These are phyloP conservation scores for Pristis pectinata DNA, from an alignment of 2,797 vertebrate species.

Conservation along the genomic window DNA sequence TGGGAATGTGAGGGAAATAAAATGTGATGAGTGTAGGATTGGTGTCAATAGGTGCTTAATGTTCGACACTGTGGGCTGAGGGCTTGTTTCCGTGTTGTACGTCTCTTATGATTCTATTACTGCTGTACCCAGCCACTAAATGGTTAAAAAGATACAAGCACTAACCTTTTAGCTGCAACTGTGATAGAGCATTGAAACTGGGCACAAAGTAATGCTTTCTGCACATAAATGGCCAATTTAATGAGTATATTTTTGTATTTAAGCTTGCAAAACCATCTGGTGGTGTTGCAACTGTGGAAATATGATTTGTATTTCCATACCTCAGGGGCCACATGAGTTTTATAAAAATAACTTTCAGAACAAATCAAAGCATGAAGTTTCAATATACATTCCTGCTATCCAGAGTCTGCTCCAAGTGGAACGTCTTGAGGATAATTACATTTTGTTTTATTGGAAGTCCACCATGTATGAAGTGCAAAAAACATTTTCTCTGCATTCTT, in stretches of 20 bases:
- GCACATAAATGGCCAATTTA: slow-evolving; percentile 1
- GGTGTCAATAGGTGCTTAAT: no score
- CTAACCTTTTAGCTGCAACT: not conserved
- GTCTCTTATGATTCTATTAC: not conserved
- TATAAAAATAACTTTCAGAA: slow-evolving; percentile 12
- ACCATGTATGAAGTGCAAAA: not conserved
- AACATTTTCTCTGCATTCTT: not conserved
- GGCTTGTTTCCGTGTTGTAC: no score
- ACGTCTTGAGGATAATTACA: not conserved
- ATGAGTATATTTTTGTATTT: not conserved
- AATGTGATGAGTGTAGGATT: no score
- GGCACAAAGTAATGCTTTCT: not conserved
- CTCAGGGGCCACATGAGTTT: not conserved
- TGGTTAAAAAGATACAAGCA: not conserved
- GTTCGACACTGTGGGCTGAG: no score
- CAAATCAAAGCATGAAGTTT: slow-evolving; percentile 2
- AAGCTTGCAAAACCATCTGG: slow-evolving; percentile 24
- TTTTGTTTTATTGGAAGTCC: not conserved
- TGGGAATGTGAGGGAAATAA: no score
- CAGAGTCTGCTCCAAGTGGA: not conserved
- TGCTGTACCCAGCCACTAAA: not conserved
- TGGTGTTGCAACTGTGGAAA: not conserved
- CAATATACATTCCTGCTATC: not conserved
- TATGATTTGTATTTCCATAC: slow-evolving; percentile 29
- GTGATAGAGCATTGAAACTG: not conserved